Base-by-base conservation (phyloP, 1,140 invertebrate genomes). In the Drusus annulatus region DNA sequence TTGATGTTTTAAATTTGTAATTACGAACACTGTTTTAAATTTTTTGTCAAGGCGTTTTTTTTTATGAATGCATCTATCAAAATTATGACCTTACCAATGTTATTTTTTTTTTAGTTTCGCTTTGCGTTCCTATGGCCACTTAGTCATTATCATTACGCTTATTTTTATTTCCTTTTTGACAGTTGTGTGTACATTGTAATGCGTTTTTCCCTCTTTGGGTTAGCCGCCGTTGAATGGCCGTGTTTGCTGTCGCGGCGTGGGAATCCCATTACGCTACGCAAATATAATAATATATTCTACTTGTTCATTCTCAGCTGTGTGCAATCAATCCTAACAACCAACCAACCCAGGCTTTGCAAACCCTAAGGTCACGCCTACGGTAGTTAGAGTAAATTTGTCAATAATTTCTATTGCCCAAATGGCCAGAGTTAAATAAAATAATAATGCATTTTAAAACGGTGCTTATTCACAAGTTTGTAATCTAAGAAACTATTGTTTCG, bases 191-290 rank as follows among this genome's bases (percentile, higher is more conserved):
- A 69, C 4, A 69, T n/a, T 51, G 36, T 69, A 69, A 69, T 69
- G 36, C n/a, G 65, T 69, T 50, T 68, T 69, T 19, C 65, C 65
- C 36, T 50, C 65, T 69, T 69, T 69, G 15, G 65, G 65, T 15
- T 23, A 4, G 65, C 7, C 45, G 36, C 65, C 10, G 23, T 69
- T 69, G 4, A 50, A 50, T n/a, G 8, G 65, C 65, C 28, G 65
- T 69, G 65, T 69, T 69, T 51, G 65, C 65, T 69, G 65, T 69
- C 65, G 51, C 65, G 65, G 65, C 65, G 65, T 69, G 65, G 65
- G 65, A 69, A 69, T 10, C 17, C 36, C 31, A 50, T 69, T 50
- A 45, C 45, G 13, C 2, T 36, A 69, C 60, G 60, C 60, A 63
- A 63, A 63, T 63, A 28, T 63, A 23, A n/a, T 56, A 56, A 17